Evolutionary conservation across 2,797 vertebrate species (phyloP), one percentile per base, ranked within the genome.

Genomic region (Gallinago nigripennis): DNA sequence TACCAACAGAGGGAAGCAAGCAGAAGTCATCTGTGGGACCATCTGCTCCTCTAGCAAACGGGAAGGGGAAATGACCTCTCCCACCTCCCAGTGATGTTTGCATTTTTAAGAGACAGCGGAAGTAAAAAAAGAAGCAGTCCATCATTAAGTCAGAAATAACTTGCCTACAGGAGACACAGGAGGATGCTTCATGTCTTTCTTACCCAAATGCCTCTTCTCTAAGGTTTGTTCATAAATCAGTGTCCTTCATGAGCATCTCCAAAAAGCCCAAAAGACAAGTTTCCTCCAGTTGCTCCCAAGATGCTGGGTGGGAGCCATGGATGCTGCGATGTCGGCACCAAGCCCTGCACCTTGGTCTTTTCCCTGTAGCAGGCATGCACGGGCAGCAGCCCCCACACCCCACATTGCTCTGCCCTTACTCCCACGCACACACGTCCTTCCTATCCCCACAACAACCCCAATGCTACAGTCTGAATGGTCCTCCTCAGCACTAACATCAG

Each of bases 401-500:
- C 1, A 2, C 25, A 31, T 5, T 2, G 35, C 51, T 35, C n/a
- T 57, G 14, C 57, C 15, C 43, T 56, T 76, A 24, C n/a, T 65
- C n/a, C 35, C 45, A 11, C 0, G 0, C 21, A 51, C 61, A 41
- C 8, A 1, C 6, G 2, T 19, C 60, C 23, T 60, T 92, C 35
- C 8, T 5, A 8, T 16, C 50, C 58, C 86, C 31, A 20, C 57
- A 86, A 63, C 80, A 90, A 76, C 48, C 61, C 63, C 60, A 77
- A 94, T 82, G 53, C 58, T 56, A 71, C 64, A 4, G 4, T 79
- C 89, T 86, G 76, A 69, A 61, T 35, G 88, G 51, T 91, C 94
- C 88, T 95, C 86, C 90, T 96, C 95, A 95, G 85, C 12, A 23
- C 82, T 86, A 89, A 96, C 89, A 89, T 95, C 95, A 96, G 83